Base-by-base conservation (phyloP, 2,888 invertebrate species). In the Apodemia hepburni region DNA sequence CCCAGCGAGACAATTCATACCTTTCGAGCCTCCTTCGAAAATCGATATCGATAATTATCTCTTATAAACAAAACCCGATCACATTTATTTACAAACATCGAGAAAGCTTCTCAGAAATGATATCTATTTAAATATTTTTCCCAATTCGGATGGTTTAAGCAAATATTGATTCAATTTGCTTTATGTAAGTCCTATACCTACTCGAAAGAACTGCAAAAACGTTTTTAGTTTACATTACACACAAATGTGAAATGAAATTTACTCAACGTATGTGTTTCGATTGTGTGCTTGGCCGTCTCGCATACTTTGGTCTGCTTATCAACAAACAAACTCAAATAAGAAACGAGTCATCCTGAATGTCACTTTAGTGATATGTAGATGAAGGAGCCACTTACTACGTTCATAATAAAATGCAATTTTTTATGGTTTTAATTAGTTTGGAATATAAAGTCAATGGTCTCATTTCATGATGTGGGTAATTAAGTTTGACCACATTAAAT, bases 261-360 rank as follows among this genome's bases (percentile, higher is more conserved):
- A n/a, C 45, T 45, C n/a, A n/a, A 45, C 15, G 7, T 45, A 45
- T 45, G 45, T 45, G 6, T 45, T n/a, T 45, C n/a, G 45, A 45
- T n/a, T 45, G 45, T 45, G n/a, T n/a, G 45, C 45, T n/a, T 15
- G 45, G 45, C 6, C 7, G 45, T 45, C 45, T 45, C 45, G n/a
- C 6, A 45, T n/a, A 45, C 45, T 45, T 45, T 45, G 45, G 45
- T 45, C 45, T n/a, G 45, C 45, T 45, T 45, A 45, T 45, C 45
- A 45, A 45, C 45, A n/a, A 45, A 45, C n/a, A 45, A 45, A 45
- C 45, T 45, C 45, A 45, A 45, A 45, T n/a, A 45, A 45, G 45
- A 7, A 15, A 45, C 15, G 45, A 45, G n/a, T 15, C 45, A 45
- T n/a, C n/a, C 38, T 42, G 38, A 42, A 42, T 42, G 38, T 42